Percentiles rank a stretch among this genome's conserved stretches.
phyloP scores from a whole-genome alignment of 2,888 invertebrate genomes.

The Leptinotarsa tumamoca region DNA sequence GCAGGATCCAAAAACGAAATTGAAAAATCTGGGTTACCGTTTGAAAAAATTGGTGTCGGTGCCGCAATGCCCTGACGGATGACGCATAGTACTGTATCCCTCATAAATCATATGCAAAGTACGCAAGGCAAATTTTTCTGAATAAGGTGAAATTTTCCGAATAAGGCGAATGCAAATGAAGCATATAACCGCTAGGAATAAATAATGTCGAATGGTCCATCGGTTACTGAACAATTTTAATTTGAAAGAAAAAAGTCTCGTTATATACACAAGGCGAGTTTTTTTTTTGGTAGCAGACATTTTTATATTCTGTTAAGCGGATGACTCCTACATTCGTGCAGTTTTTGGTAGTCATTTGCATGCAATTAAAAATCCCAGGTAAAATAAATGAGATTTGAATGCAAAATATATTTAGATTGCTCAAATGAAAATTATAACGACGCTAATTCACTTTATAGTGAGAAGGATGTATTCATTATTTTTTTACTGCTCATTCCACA shows the following conservation, averaged over 20 bases:
- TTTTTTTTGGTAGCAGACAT: constrained; percentile 3
- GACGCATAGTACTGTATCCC: no score
- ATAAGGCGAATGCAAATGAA: constrained; percentile 23
- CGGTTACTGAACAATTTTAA: constrained; percentile 23
- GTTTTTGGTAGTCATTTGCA: constrained; percentile 22
- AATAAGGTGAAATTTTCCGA: background rate
- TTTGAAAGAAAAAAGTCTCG: constrained; percentile 9
- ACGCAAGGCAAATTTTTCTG: background rate
- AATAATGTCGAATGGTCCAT: constrained; percentile 3
- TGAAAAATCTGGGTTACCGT: no score
- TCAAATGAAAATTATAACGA: no score
- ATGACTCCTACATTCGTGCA: constrained; percentile 7
- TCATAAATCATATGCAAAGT: background rate
- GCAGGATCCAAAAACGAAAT: no score
- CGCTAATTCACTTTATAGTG: no score
- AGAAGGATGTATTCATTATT: no score
- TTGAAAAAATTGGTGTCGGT: no score
- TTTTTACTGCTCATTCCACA: no score
- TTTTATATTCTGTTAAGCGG: constrained; percentile 1
- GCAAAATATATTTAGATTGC: background rate
- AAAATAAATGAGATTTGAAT: constrained; percentile 3
- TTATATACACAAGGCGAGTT: constrained; percentile 14
- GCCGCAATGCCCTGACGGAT: no score
- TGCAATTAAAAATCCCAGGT: constrained; percentile 19
- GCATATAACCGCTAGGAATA: constrained; percentile 8